Base-by-base conservation (phyloP, 1,140 invertebrate genomes). In the Danaus melanippus region DNA sequence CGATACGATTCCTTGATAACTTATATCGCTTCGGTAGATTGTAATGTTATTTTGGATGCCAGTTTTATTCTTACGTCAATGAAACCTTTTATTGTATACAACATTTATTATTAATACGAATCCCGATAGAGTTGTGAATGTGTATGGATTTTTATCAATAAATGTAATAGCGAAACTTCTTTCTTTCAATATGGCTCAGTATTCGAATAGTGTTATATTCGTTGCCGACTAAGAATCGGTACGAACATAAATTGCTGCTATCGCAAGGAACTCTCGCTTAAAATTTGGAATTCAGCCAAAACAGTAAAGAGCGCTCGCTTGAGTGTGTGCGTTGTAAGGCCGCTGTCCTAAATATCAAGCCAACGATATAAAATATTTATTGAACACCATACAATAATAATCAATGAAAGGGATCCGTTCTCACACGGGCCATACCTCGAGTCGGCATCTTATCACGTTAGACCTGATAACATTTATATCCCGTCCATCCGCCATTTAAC, bases 201-300 rank as follows among this genome's bases (percentile, higher is more conserved):
- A 15, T 15, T 15, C 15, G 1, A 15, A 15, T 15, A 15, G 15
- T 15, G 1, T 15, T 21, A 9, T 46, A 6, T 12, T 21, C n/a
- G 9, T 45, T 42, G 56, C 55, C 55, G 47, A 51, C 39, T 47
- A 63, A 64, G 55, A 68, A 65, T 74, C 59, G 46, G 68, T 66
- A 67, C 69, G 57, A 50, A 56, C 62, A 67, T 69, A 72, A 68
- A 66, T 71, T 62, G 65, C 50, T 67, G 60, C 53, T 69, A 76
- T 69, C 58, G 66, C 59, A 53, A 60, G 53, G 64, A 65, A 53
- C 54, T 55, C 46, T 63, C 54, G 62, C 58, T 66, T 56, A 61
- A 67, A 59, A 70, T 69, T 79, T 82, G 79, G 79, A 78, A 74
- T 72, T 67, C 54, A 67, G 79, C 79, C 79, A 82, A 59, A 72